These are phyloP conservation scores for Galbula dea DNA, from an alignment of 2,113 vertebrate genomes.

Conservation along the genomic window DNA sequence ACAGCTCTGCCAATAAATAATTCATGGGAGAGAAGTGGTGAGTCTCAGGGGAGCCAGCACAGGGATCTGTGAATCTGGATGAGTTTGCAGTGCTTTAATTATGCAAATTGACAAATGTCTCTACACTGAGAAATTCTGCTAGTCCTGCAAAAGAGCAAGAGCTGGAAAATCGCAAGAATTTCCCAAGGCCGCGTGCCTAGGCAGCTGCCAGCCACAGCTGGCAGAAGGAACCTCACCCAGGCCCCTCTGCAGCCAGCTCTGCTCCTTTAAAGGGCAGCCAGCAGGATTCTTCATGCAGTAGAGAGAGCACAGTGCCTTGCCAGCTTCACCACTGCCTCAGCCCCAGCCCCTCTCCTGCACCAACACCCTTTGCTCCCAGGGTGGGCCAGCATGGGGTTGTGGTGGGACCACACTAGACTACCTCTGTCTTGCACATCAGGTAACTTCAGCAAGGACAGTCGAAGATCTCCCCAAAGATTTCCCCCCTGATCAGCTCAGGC, in stretches of 20 bases:
- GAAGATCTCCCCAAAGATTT: neutral
- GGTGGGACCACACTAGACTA: no score
- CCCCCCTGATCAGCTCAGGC: neutral
- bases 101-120: conserved; percentile 69
- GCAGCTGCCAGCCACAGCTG: conserved; percentile 59
- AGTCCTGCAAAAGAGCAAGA: conserved; percentile 52
- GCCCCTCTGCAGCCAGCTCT: neutral
- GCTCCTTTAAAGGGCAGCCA: neutral
- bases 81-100: conserved; percentile 68
- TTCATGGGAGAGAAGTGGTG: conserved; percentile 46
- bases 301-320: fast-evolving
- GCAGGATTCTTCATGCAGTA: neutral
- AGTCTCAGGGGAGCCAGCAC: conserved; percentile 44
- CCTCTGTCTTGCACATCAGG: no score
- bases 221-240: neutral
- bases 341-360: neutral
- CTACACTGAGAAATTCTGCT: conserved; percentile 40
- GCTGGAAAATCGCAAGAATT: conserved; percentile 17
- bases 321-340: neutral
- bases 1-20: conserved; percentile 20
- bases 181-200: neutral
- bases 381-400: neutral
- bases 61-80: conserved; percentile 53
- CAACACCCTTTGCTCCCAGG: neutral
- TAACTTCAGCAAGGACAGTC: neutral